Conservation (phyloP, 2,113 vertebrate genomes). For the Catharus minimus region DNA sequence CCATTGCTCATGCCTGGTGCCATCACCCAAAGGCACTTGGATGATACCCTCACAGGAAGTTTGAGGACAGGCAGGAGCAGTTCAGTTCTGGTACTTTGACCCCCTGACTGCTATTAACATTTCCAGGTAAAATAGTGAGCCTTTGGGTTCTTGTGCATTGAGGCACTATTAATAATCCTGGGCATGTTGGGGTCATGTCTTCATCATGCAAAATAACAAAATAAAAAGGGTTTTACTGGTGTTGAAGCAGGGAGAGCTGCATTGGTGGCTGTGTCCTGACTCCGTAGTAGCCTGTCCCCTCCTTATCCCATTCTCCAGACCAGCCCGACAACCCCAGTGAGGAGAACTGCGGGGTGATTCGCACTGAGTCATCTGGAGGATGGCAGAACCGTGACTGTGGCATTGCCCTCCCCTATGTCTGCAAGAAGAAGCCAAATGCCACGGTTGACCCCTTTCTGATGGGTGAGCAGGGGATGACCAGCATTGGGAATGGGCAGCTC, state of each 20-base stretch:
- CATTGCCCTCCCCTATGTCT: slow-evolving; percentile 89
- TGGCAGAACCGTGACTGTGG: slow-evolving; percentile 95
- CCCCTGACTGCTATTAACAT: fast-evolving
- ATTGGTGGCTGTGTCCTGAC: neutral
- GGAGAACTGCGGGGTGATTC: slow-evolving; percentile 92
- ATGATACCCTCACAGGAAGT: neutral
- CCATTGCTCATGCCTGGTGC: neutral
- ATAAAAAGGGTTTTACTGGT: neutral
- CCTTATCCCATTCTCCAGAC: slow-evolving; percentile 67
- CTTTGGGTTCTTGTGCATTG: neutral
- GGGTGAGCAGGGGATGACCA: slow-evolving; percentile 54
- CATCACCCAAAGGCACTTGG: neutral
- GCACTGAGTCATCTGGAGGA: slow-evolving; percentile 87
- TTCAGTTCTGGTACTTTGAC: neutral
- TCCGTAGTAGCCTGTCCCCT: neutral
- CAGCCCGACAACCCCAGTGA: slow-evolving; percentile 89
- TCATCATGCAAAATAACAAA: neutral
- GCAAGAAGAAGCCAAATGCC: slow-evolving; percentile 93
- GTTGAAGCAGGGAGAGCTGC: neutral
- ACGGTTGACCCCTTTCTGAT: slow-evolving; percentile 78
- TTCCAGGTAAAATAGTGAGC: neutral
- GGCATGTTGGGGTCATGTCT: fast-evolving
- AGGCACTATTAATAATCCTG: neutral
- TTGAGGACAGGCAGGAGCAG: neutral
- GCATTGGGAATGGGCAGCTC: neutral